phyloP scores from a whole-genome alignment of 2,888 invertebrate genomes.

The Cheilosia pagana region DNA sequence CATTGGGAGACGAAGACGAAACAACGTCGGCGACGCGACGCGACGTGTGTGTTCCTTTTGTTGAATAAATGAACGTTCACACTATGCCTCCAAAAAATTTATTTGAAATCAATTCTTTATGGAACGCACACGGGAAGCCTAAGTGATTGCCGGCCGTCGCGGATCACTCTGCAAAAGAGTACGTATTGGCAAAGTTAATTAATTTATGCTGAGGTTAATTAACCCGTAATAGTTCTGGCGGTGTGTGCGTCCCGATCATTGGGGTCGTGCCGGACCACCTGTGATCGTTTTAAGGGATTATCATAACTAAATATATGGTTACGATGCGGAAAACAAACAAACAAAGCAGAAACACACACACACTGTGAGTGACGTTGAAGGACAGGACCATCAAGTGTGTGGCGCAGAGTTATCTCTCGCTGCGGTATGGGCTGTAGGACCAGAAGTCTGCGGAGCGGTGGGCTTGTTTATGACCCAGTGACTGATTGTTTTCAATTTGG shows the following conservation, averaged over 20 bases:
- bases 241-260: constrained; percentile 42
- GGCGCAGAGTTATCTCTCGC: not conserved
- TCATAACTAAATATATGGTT: constrained; percentile 62
- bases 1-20: constrained; percentile 16
- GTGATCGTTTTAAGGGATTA: constrained; percentile 67
- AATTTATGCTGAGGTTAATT: constrained; percentile 73
- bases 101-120: constrained; percentile 72
- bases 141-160: not conserved
- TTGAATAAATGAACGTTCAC: constrained; percentile 71
- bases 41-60: constrained; percentile 73
- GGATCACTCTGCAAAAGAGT: constrained; percentile 1
- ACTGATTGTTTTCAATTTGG: constrained; percentile 49
- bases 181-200: constrained; percentile 72
- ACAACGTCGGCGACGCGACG: constrained; percentile 42
- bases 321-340: constrained; percentile 58
- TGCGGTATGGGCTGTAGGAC: not conserved
- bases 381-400: constrained; percentile 58
- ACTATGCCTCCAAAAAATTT: constrained; percentile 72
- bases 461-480: constrained; percentile 61
- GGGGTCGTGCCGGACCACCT: constrained; percentile 59
- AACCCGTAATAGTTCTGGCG: constrained; percentile 62
- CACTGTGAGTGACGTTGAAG: constrained; percentile 65
- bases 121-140: constrained; percentile 27
- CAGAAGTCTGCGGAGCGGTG: constrained; percentile 14
- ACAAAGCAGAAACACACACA: constrained; percentile 43